These are phyloP conservation scores for Malacosoma neustria DNA, from an alignment of 2,888 invertebrate species.

Conservation along the genomic window DNA sequence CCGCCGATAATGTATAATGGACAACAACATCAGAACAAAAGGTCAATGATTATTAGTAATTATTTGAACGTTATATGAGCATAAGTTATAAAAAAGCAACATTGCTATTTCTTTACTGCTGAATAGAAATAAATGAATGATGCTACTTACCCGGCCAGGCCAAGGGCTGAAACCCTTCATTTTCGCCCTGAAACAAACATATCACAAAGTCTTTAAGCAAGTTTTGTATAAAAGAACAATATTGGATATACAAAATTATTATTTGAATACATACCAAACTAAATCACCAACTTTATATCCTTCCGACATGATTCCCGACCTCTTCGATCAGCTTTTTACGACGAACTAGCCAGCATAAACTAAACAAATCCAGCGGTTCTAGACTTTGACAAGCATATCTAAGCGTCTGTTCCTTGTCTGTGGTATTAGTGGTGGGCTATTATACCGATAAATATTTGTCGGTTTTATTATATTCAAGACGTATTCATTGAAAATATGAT, in stretches of 20 bases:
- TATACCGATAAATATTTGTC: too few species aligned
- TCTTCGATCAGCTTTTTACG: slow-evolving; percentile 40
- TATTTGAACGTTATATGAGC: too few species aligned
- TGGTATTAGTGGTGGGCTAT: slow-evolving; percentile 14
- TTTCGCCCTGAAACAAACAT: slow-evolving; percentile 88
- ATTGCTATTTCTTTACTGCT: background rate
- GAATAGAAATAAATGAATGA: slow-evolving; percentile 25
- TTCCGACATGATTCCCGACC: slow-evolving; percentile 53
- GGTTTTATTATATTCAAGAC: too few species aligned
- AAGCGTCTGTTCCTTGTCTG: slow-evolving; percentile 22
- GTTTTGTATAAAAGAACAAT: slow-evolving; percentile 44
- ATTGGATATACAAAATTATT: slow-evolving; percentile 16
- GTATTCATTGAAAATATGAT: too few species aligned
- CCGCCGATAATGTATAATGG: too few species aligned
- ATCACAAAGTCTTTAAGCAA: slow-evolving; percentile 16
- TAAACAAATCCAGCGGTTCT: slow-evolving; percentile 23
- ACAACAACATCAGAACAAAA: too few species aligned
- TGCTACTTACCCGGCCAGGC: slow-evolving; percentile 94
- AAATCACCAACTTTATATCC: slow-evolving; percentile 70
- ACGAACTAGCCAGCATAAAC: slow-evolving; percentile 59
- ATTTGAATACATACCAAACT: slow-evolving; percentile 63
- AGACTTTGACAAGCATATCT: too few species aligned
- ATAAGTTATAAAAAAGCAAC: background rate
- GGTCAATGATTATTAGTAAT: too few species aligned
- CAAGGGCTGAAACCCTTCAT: slow-evolving; percentile 98